Conservation (phyloP, 2,888 invertebrate species). For the Tenodera sinensis region DNA sequence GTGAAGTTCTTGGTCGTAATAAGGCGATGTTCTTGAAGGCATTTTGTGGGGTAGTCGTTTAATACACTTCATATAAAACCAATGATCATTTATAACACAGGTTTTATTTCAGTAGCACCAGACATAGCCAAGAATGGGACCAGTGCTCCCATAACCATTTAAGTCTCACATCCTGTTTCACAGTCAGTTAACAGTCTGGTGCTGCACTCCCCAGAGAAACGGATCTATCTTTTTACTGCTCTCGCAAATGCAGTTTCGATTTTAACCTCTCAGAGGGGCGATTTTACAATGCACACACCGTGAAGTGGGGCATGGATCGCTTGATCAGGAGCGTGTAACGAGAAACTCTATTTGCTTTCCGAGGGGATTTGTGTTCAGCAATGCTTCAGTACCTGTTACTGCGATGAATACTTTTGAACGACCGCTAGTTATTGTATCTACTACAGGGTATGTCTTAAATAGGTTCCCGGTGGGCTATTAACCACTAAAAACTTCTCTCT, state of each 20-base stretch:
- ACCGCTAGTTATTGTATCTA: background rate
- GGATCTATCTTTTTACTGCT: background rate
- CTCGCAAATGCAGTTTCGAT: background rate
- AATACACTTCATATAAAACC: no score
- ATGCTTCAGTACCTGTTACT: background rate
- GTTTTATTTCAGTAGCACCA: no score
- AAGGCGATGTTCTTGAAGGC: no score
- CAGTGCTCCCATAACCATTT: background rate
- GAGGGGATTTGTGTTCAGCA: background rate
- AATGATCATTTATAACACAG: no score
- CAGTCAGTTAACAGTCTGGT: background rate
- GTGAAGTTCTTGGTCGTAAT: no score
- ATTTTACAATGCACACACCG: background rate
- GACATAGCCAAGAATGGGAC: background rate
- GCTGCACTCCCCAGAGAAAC: background rate
- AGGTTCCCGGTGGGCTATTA: background rate
- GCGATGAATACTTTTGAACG: background rate
- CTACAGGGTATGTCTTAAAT: background rate
- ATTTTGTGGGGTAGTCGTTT: no score
- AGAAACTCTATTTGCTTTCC: background rate
- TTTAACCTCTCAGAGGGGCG: background rate
- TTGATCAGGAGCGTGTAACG: background rate
- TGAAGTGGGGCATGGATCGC: background rate
- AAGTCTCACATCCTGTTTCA: background rate
- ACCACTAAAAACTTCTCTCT: no score